Conservation (phyloP, 2,113 vertebrate species). For the Rhombomys opimus region DNA sequence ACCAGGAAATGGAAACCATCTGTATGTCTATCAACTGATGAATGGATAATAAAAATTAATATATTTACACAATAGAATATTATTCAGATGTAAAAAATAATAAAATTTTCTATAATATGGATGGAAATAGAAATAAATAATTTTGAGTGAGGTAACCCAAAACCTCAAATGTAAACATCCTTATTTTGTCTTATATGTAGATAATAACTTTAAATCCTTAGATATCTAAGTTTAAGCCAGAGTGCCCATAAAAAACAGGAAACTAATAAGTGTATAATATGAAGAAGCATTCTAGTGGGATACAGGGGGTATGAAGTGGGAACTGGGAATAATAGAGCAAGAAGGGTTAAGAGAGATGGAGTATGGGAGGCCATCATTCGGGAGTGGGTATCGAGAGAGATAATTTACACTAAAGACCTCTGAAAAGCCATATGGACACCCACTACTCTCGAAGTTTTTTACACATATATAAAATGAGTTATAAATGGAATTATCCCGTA, state of each 20-base stretch:
- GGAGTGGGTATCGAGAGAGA: neutral
- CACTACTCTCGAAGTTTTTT: neutral
- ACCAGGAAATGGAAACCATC: neutral
- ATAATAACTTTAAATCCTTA: neutral
- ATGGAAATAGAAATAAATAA: neutral
- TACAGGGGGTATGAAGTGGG: neutral
- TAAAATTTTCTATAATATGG: neutral
- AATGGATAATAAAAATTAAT: neutral
- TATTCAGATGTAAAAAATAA: neutral
- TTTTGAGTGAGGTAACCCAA: neutral
- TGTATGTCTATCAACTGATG: neutral
- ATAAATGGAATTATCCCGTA: neutral
- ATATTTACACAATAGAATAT: neutral
- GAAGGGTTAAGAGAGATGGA: neutral
- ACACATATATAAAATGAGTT: neutral
- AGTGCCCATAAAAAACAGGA: neutral
- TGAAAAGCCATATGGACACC: neutral
- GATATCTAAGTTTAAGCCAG: neutral
- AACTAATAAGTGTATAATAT: neutral
- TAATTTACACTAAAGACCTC: neutral
- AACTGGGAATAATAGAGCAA: neutral
- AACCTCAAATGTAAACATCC: neutral
- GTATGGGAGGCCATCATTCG: neutral
- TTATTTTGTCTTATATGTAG: neutral
- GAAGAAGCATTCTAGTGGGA: neutral